Base-by-base conservation (phyloP, 2,888 invertebrate genomes). In the Darwinula stevensoni region DNA sequence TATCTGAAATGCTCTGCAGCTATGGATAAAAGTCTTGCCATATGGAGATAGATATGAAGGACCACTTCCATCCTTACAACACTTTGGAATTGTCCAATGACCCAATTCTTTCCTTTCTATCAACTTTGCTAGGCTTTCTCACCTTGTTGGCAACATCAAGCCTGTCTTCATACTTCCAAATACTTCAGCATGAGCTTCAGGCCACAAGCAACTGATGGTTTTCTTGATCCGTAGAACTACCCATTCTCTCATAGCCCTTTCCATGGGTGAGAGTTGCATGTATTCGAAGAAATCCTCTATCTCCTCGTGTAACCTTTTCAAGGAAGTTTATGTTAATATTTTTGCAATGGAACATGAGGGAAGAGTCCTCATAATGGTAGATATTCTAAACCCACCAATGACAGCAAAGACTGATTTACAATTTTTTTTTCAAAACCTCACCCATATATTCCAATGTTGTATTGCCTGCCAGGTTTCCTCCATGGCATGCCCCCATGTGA, bases 101-200 rank as follows among this genome's bases (percentile, higher is more conserved):
- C n/a, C n/a, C n/a, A n/a, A n/a, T n/a, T n/a, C n/a, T n/a, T n/a
- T n/a, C n/a, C n/a, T n/a, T n/a, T n/a, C n/a, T n/a, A n/a, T n/a
- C n/a, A n/a, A n/a, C n/a, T n/a, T n/a, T n/a, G n/a, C n/a, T 18
- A 18, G n/a, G 22, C 6, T 18, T 6, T 41, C 38, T 39, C 49
- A 65, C 65, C 86, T 86, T 46, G 91, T 91, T 40, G 94, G 94
- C 50, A 97, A 63, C 59, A 91, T 97, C 40, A 97, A 67, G 34
- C 86, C 86, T 39, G 94, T 94, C 43, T 82, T 67, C 58, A 88
- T 91, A 47, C 88, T 88, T 45, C 94, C 94, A 60, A 94, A 97
- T 45, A 91, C 75, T 58, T 91, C 84, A 40, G 94, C 86, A 51
- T 63, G 39, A 36, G 88, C 82, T 48, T 75, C 69, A 36, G 82